A percentile compares a stretch with the other conserved stretches of the same genome.
Evolutionary conservation across 1,140 invertebrate species (phyloP).

Genomic region (Philopotamus ludificatus): DNA sequence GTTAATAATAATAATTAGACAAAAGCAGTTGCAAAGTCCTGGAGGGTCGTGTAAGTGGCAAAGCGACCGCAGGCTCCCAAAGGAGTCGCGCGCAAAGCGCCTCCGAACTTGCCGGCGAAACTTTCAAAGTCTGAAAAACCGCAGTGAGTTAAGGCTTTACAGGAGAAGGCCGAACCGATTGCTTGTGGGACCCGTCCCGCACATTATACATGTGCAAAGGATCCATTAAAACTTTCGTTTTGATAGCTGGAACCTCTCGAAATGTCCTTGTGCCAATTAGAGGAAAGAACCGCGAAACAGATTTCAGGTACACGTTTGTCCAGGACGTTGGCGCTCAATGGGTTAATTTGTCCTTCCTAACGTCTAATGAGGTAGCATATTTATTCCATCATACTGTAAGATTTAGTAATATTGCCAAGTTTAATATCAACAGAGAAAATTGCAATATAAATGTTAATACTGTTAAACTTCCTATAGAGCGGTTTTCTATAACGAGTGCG

Average conservation of each 20-base stretch:
- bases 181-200: constrained; percentile 3
- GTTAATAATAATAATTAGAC: constrained; percentile 3
- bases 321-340: too few relatives aligned
- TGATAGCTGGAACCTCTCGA: background rate
- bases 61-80: constrained; percentile 35
- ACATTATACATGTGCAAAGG: background rate
- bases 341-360: too few relatives aligned
- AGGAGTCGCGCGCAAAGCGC: constrained; percentile 21
- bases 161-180: constrained; percentile 19
- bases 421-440: too few relatives aligned
- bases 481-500: too few relatives aligned
- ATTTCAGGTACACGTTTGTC: too few relatives aligned
- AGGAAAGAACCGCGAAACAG: too few relatives aligned
- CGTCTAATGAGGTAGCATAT: too few relatives aligned
- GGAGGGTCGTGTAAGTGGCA: constrained; percentile 27
- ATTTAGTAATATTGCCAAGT: too few relatives aligned
- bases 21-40: constrained; percentile 11
- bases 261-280: background rate
- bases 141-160: constrained; percentile 31
- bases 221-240: constrained; percentile 15
- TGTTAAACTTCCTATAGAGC: too few relatives aligned
- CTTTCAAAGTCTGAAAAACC: constrained; percentile 36
- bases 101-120: constrained; percentile 24
- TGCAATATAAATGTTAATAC: too few relatives aligned
- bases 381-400: too few relatives aligned